phyloP scores from a whole-genome alignment of 1,140 invertebrate genomes.

The Ceratoteleas bidentatus region DNA sequence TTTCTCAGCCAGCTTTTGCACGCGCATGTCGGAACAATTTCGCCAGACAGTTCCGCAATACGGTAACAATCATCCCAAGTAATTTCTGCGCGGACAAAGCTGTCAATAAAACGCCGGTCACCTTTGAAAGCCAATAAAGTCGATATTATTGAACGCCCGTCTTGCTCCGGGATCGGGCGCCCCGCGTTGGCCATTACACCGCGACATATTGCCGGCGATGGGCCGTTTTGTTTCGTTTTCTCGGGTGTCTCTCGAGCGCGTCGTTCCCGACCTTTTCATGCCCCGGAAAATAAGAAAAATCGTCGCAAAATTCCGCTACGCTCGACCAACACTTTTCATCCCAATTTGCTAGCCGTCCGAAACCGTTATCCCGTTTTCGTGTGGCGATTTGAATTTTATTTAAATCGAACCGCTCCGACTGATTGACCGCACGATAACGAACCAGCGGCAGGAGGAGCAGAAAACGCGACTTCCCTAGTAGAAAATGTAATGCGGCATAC shows the following conservation, averaged over 20 bases:
- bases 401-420: too few relatives aligned
- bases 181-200: slow-evolving; percentile 23
- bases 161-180: not conserved
- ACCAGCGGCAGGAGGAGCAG: too few relatives aligned
- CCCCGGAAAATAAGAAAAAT: too few relatives aligned
- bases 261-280: too few relatives aligned
- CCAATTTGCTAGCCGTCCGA: too few relatives aligned
- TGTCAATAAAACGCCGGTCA: slow-evolving; percentile 32
- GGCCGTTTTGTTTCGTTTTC: slow-evolving; percentile 20
- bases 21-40: slow-evolving; percentile 7
- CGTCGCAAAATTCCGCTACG: too few relatives aligned
- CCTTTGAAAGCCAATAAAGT: slow-evolving; percentile 45
- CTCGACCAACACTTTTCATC: too few relatives aligned
- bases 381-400: too few relatives aligned
- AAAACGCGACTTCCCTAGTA: too few relatives aligned
- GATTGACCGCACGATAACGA: too few relatives aligned
- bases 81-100: slow-evolving; percentile 33
- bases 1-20: not conserved
- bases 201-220: slow-evolving; percentile 16
- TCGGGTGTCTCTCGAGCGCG: not conserved
- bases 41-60: slow-evolving; percentile 13
- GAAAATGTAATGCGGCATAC: too few relatives aligned
- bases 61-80: slow-evolving; percentile 30
- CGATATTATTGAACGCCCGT: slow-evolving; percentile 36
- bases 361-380: too few relatives aligned